A percentile compares a stretch with the other conserved stretches of the same genome.
phyloP scores from a whole-genome alignment of 2,888 invertebrate genomes.

The Abscondita cerata region DNA sequence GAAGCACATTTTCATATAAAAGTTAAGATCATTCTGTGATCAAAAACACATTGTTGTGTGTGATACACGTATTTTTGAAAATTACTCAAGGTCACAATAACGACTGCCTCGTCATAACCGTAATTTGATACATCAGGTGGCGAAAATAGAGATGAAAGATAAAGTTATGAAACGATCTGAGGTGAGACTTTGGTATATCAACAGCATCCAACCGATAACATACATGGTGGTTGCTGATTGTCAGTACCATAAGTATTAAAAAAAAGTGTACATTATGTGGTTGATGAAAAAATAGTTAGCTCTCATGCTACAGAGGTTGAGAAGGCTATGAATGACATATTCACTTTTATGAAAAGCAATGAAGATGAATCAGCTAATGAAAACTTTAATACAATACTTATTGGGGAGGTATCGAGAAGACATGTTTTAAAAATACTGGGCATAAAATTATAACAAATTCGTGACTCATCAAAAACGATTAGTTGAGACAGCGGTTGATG shows the following conservation, averaged over 20 bases:
- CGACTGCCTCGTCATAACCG: constrained; percentile 13
- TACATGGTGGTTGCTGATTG: constrained; percentile 3
- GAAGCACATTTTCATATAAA: constrained; percentile 8
- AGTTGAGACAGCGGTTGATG: neutral
- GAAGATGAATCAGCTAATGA: too few species aligned
- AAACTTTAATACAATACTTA: too few species aligned
- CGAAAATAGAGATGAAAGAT: neutral
- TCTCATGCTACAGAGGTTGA: too few species aligned
- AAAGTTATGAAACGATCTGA: too few species aligned
- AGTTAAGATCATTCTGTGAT: constrained; percentile 9
- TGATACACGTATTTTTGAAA: constrained; percentile 12
- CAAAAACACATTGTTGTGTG: constrained; percentile 15
- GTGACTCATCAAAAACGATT: neutral
- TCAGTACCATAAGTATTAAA: constrained; percentile 1
- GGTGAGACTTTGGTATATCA: neutral
- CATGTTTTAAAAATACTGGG: too few species aligned
- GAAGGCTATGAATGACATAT: too few species aligned
- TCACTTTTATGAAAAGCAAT: too few species aligned
- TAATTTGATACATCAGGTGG: constrained; percentile 18
- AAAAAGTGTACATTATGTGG: too few species aligned
- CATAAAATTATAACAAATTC: too few species aligned
- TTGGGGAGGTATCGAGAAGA: too few species aligned
- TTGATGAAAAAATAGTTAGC: neutral
- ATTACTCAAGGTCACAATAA: constrained; percentile 18
- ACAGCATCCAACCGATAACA: neutral